Evolutionary conservation across 2,797 vertebrate genomes (phyloP).

Genomic region (Gymnodraco acuticeps): DNA sequence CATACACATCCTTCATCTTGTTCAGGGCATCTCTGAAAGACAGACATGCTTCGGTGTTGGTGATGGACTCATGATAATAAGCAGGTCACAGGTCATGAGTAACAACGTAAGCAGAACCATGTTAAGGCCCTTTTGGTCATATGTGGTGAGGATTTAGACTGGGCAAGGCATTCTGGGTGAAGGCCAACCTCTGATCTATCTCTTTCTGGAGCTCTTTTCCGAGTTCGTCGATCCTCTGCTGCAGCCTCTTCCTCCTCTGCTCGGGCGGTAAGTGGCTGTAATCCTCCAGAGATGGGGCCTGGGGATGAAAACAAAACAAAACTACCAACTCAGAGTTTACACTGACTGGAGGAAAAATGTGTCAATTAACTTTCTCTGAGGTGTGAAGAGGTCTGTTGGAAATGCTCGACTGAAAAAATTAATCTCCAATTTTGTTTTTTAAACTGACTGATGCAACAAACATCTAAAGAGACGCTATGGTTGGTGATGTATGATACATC

Average conservation of each 20-base stretch:
- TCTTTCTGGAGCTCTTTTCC: constrained; percentile 96
- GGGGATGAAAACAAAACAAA: constrained; percentile 11
- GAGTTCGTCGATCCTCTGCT: constrained; percentile 96
- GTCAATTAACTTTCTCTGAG: neutral
- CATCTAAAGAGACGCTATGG: neutral
- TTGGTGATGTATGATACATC: neutral
- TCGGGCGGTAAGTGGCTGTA: constrained; percentile 98
- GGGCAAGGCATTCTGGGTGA: neutral
- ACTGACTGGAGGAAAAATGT: neutral
- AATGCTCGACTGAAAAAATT: neutral
- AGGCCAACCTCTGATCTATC: constrained; percentile 93
- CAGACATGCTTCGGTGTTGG: neutral
- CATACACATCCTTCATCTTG: constrained; percentile 99
- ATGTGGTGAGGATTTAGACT: neutral
- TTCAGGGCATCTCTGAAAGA: constrained; percentile 94
- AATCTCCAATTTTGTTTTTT: neutral
- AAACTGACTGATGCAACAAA: constrained; percentile 5
- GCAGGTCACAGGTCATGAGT: neutral
- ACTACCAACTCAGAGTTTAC: neutral
- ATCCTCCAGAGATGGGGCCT: constrained; percentile 96
- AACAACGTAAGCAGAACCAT: neutral
- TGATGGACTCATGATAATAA: neutral
- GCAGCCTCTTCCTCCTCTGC: constrained; percentile 96
- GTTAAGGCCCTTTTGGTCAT: too few species aligned
- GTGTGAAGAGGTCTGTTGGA: neutral